These are phyloP conservation scores for Urocynchramus pylzowi DNA, from an alignment of 2,113 vertebrate species.

Conservation along the genomic window DNA sequence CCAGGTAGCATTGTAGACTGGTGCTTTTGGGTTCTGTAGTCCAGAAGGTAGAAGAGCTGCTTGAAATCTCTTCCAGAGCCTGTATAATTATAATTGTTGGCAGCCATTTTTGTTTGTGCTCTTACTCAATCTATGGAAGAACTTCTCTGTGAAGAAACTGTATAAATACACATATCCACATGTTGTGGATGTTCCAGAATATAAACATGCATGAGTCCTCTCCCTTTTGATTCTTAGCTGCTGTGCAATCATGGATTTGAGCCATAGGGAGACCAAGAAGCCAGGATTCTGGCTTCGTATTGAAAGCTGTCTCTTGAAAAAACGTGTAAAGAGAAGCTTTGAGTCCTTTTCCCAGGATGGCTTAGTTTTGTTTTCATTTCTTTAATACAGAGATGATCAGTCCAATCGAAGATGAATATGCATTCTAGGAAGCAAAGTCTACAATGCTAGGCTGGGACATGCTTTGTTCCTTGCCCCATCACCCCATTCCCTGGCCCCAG, in stretches of 20 bases:
- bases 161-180: not conserved
- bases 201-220: not conserved
- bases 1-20: not conserved
- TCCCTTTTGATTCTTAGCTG: not conserved
- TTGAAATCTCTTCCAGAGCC: not conserved
- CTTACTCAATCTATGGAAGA: not conserved
- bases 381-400: not conserved
- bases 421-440: not conserved
- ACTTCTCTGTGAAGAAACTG: not conserved
- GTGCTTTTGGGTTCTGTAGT: not conserved
- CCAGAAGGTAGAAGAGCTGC: not conserved
- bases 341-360: not conserved
- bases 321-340: not conserved
- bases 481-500: not conserved
- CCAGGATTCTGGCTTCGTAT: not conserved
- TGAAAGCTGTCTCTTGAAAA: not conserved
- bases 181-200: not conserved
- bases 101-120: not conserved
- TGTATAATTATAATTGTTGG: not conserved
- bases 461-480: accelerated
- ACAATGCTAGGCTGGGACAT: not conserved
- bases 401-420: not conserved
- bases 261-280: not conserved
- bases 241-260: not conserved
- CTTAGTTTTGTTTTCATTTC: not conserved